Conservation (phyloP, 1,140 invertebrate species). For the Rhyzopertha dominica region DNA sequence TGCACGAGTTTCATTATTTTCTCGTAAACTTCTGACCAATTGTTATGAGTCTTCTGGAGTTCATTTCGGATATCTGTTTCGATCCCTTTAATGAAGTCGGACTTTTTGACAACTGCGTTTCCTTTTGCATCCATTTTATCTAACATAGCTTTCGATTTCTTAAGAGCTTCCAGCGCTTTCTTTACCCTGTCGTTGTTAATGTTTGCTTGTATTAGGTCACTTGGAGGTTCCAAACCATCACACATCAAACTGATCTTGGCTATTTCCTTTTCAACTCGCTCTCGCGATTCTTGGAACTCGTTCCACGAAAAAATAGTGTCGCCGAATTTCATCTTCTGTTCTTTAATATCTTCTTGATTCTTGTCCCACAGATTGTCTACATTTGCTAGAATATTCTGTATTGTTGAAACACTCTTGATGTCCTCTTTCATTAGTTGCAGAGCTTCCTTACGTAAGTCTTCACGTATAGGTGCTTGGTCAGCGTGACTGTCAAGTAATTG, state of each 20-base stretch:
- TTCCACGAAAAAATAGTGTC: conserved; percentile 68
- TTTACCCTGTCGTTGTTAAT: conserved; percentile 67
- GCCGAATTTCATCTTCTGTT: conserved; percentile 69
- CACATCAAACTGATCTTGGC: conserved; percentile 58
- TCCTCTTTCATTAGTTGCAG: conserved; percentile 74
- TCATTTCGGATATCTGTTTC: conserved; percentile 63
- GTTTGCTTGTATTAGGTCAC: conserved; percentile 59
- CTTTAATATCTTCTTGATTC: conserved; percentile 64
- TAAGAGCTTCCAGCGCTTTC: conserved; percentile 66
- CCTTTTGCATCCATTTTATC: conserved; percentile 71
- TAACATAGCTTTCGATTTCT: conserved; percentile 66
- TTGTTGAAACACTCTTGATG: conserved; percentile 67
- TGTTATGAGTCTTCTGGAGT: conserved; percentile 55
- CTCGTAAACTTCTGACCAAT: conserved; percentile 72
- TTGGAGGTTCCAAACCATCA: conserved; percentile 56
- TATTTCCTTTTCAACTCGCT: conserved; percentile 63
- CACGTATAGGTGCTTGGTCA: conserved; percentile 52
- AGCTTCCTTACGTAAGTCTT: conserved; percentile 64
- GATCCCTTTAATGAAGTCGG: conserved; percentile 70
- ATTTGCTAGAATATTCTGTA: conserved; percentile 70
- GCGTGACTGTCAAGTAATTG: conserved; percentile 51
- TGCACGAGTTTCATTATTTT: conserved; percentile 65
- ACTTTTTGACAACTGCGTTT: conserved; percentile 64
- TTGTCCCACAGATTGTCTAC: conserved; percentile 77
- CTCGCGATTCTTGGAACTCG: conserved; percentile 66